A percentile compares a stretch with the other conserved stretches of the same genome.
Evolutionary conservation across 2,797 vertebrate species (phyloP).

Genomic region (Takifugu rubripes): DNA sequence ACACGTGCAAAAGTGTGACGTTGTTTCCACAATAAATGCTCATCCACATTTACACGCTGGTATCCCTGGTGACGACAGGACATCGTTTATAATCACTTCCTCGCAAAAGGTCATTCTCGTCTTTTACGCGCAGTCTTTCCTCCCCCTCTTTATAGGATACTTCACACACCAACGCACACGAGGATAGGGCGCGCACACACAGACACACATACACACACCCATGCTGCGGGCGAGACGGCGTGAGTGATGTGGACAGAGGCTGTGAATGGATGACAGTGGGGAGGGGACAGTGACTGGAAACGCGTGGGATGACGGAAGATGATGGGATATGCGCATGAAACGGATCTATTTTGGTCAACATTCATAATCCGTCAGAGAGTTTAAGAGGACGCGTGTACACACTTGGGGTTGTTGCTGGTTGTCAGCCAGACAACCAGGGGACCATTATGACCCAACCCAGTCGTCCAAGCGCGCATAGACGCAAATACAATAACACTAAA

Average conservation of each 20-base stretch:
- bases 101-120: constrained; percentile 66
- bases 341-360: constrained; percentile 39
- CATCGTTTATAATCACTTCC: constrained; percentile 63
- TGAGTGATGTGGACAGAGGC: constrained; percentile 26
- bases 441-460: too few species aligned
- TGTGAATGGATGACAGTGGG: constrained; percentile 25
- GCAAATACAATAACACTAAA: constrained; percentile 19
- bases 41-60: constrained; percentile 49
- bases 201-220: constrained; percentile 3
- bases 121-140: constrained; percentile 40
- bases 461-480: background rate
- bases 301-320: constrained; percentile 43
- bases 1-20: constrained; percentile 37
- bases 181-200: background rate
- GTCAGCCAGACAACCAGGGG: too few species aligned
- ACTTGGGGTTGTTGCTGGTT: too few species aligned
- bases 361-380: constrained; percentile 28
- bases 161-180: constrained; percentile 8
- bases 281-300: constrained; percentile 21
- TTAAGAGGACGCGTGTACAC: constrained; percentile 5
- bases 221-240: constrained; percentile 13
- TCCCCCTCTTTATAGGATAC: background rate
- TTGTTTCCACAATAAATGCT: constrained; percentile 52
- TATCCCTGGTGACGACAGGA: constrained; percentile 58
- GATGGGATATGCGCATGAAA: constrained; percentile 22